Percentiles rank a stretch among this genome's conserved stretches.
Conservation (phyloP, 1,140 invertebrate genomes). For the Araneus ventricosus region DNA sequence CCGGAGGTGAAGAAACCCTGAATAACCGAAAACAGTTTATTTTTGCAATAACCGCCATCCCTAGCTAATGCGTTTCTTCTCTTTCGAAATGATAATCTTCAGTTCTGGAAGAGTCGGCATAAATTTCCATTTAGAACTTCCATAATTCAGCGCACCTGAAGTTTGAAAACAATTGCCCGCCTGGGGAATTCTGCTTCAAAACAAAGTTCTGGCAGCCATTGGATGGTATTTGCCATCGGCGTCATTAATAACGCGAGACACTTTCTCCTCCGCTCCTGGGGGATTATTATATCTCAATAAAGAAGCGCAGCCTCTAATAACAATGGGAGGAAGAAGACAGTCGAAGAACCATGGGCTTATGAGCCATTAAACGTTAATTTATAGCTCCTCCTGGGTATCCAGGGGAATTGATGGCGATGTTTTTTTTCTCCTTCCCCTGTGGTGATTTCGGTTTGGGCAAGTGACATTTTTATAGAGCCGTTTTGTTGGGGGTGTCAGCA, state of each 20-base stretch:
- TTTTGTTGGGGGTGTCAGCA: slow-evolving; percentile 16
- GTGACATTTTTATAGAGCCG: slow-evolving; percentile 53
- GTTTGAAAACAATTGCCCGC: slow-evolving; percentile 38
- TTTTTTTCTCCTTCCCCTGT: neutral
- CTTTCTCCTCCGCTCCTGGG: slow-evolving; percentile 3
- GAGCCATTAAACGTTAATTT: slow-evolving; percentile 60
- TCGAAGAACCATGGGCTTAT: slow-evolving; percentile 47
- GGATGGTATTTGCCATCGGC: slow-evolving; percentile 20
- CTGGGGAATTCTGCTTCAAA: neutral
- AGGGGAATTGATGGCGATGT: neutral
- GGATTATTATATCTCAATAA: slow-evolving; percentile 63
- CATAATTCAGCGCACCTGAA: slow-evolving; percentile 7
- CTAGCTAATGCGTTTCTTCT: neutral
- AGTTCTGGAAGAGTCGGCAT: neutral
- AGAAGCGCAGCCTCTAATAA: slow-evolving; percentile 29
- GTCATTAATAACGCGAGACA: slow-evolving; percentile 15
- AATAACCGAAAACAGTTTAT: too few relatives aligned
- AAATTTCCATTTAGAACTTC: neutral
- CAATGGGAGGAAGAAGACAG: slow-evolving; percentile 14
- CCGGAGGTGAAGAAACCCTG: too few relatives aligned
- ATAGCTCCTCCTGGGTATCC: slow-evolving; percentile 25
- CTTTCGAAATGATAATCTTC: slow-evolving; percentile 8
- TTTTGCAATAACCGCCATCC: too few relatives aligned
- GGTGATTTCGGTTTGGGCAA: slow-evolving; percentile 30
- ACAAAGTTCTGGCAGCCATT: slow-evolving; percentile 48